Conservation (phyloP, 1,140 invertebrate species). For the Paramacrobiotus metropolitanus region DNA sequence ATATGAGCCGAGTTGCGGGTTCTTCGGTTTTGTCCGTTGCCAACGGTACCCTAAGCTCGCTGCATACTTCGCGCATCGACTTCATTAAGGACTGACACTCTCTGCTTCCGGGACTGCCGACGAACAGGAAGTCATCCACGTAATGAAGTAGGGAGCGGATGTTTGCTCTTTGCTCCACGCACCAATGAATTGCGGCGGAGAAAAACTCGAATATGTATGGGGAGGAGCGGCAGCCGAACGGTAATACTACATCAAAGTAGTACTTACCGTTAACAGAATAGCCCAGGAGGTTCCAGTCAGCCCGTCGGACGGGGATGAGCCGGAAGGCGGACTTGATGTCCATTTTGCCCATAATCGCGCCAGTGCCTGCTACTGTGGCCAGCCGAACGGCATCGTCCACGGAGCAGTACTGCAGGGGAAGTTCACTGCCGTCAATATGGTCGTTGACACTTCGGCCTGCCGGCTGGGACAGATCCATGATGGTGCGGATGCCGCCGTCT, state of each 20-base stretch:
- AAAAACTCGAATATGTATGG: background rate
- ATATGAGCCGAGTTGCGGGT: background rate
- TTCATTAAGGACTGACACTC: background rate
- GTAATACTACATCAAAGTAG: background rate
- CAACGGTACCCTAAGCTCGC: background rate
- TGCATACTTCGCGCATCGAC: background rate
- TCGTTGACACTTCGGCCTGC: background rate
- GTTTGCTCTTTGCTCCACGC: background rate
- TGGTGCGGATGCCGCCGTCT: background rate
- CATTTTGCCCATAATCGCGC: background rate
- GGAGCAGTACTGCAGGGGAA: background rate
- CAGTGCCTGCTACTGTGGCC: background rate
- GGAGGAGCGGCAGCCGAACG: background rate
- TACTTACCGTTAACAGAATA: background rate
- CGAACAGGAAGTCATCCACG: background rate
- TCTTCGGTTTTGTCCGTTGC: background rate
- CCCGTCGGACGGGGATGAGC: background rate
- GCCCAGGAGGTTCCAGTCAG: background rate
- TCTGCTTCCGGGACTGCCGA: background rate
- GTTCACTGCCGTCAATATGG: background rate
- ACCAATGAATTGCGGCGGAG: background rate
- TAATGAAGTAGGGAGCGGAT: background rate
- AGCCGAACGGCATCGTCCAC: background rate
- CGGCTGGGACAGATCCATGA: background rate
- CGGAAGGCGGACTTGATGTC: background rate